Evolutionary conservation across 2,113 vertebrate species (phyloP).

Genomic region (Pungitius pungitius): DNA sequence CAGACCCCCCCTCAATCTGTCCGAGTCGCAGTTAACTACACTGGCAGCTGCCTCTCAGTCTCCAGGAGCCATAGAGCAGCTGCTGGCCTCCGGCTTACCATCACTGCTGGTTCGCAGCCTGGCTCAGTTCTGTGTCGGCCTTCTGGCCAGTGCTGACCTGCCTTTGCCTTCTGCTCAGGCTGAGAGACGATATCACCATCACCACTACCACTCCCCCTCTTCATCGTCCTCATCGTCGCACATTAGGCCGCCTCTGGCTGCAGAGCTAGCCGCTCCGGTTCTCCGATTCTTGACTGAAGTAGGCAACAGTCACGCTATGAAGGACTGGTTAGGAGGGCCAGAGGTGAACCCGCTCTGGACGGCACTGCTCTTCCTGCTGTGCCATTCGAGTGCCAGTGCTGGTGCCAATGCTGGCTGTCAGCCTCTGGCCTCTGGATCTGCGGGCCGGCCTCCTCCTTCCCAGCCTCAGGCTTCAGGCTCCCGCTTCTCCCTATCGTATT

Average conservation of each 20-base stretch:
- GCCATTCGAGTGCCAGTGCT: slow-evolving; percentile 91
- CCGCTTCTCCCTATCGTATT: slow-evolving; percentile 83
- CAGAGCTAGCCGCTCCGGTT: slow-evolving; percentile 94
- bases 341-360: slow-evolving; percentile 98
- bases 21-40: slow-evolving; percentile 92
- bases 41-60: slow-evolving; percentile 95
- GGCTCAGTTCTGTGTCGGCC: slow-evolving; percentile 90
- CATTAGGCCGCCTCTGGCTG: slow-evolving; percentile 85
- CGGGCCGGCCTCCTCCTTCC: slow-evolving; percentile 67
- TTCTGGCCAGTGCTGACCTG: slow-evolving; percentile 88
- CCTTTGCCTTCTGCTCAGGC: slow-evolving; percentile 82
- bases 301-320: slow-evolving; percentile 97
- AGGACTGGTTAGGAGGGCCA: slow-evolving; percentile 96
- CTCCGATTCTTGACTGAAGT: slow-evolving; percentile 97
- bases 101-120: slow-evolving; percentile 94
- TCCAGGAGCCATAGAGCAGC: slow-evolving; percentile 94
- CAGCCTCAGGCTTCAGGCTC: slow-evolving; percentile 70
- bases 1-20: slow-evolving; percentile 87
- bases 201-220: slow-evolving; percentile 74
- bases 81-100: slow-evolving; percentile 94
- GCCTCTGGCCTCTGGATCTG: slow-evolving; percentile 23
- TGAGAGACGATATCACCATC: slow-evolving; percentile 77
- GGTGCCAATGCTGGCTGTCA: slow-evolving; percentile 51
- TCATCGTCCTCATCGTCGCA: slow-evolving; percentile 66
- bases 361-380: slow-evolving; percentile 94